Evolutionary conservation across 2,888 invertebrate species (phyloP).

Genomic region (Stenolophus ochropezus): DNA sequence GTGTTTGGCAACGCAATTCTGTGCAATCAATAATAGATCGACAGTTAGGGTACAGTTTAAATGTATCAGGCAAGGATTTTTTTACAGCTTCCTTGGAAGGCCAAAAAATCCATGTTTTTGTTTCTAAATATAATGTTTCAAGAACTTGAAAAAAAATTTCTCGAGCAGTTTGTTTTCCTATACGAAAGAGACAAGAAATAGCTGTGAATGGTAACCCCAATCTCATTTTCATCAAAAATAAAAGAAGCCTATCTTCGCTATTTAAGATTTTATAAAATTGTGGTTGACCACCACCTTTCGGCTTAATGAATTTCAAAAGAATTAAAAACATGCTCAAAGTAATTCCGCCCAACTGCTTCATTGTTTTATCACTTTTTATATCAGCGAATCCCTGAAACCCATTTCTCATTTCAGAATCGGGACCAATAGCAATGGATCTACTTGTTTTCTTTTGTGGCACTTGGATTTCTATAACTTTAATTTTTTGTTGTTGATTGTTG

Average conservation of each 20-base stretch:
- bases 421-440: too few species aligned
- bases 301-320: conserved; percentile 11
- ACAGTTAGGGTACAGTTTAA: conserved; percentile 57
- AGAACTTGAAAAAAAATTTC: conserved; percentile 61
- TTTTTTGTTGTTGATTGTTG: too few species aligned
- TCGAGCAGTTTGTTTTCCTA: too few species aligned
- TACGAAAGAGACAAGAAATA: too few species aligned
- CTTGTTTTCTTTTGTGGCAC: too few species aligned
- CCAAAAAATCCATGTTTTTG: conserved; percentile 63
- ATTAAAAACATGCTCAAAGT: too few species aligned
- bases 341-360: too few species aligned
- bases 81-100: conserved; percentile 61
- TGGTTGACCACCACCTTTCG: not conserved
- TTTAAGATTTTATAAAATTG: not conserved
- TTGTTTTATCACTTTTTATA: too few species aligned
- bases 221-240: too few species aligned
- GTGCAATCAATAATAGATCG: conserved; percentile 58
- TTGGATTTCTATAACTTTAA: not conserved
- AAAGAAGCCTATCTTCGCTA: not conserved
- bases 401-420: too few species aligned
- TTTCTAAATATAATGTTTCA: conserved; percentile 56
- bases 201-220: too few species aligned
- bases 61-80: conserved; percentile 58
- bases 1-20: conserved; percentile 46
- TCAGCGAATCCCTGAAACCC: too few species aligned